Evolutionary conservation across 2,888 invertebrate genomes (phyloP), one percentile per base, ranked within the genome.

Genomic region (Eupithecia pulchellata): DNA sequence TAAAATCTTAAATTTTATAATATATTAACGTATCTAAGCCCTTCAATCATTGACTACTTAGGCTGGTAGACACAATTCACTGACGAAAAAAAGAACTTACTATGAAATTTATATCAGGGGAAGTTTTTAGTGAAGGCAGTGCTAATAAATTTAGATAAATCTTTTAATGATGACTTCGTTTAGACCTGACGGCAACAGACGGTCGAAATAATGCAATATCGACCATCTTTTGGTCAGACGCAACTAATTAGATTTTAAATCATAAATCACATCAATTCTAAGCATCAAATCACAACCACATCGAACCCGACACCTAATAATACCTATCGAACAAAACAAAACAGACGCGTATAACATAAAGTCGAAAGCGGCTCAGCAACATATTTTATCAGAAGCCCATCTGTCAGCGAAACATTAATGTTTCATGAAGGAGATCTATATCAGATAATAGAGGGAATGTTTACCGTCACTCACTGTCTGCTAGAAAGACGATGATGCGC

Each of bases 361-460:
- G 77, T 75, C 39, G 39, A 74, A 36, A 72, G 36, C 75, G 4
- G 75, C 76, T 73, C 78, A 78, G 82, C 76, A 82, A 84, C 84
- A 83, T 82, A 80, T 77, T 76, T n/a, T 91, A 90, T 91, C 89
- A 84, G 86, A 77, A 86, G 84, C 85, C 87, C 91, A 92, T 91
- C 92, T 91, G 92, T 91, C 91, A 85, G 79, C 79, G 81, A 82
- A 85, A 88, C 89, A 91, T 91, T 92, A 92, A 92, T 92, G 91
- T 90, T 90, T 89, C 90, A 91, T 89, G 91, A 92, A 88, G 89
- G 81, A 92, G 93, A 92, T 92, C 86, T 82, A 83, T 92, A 93
- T 93, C 93, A 92, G 90, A 91, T 92, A 93, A 93, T 93, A 90
- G 91, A 91, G 85, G 84, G 84, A 87, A 87, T 86, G 85, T 87